Evolutionary conservation across 2,888 invertebrate genomes (phyloP).

Genomic region (Meliscaeva auricollis): DNA sequence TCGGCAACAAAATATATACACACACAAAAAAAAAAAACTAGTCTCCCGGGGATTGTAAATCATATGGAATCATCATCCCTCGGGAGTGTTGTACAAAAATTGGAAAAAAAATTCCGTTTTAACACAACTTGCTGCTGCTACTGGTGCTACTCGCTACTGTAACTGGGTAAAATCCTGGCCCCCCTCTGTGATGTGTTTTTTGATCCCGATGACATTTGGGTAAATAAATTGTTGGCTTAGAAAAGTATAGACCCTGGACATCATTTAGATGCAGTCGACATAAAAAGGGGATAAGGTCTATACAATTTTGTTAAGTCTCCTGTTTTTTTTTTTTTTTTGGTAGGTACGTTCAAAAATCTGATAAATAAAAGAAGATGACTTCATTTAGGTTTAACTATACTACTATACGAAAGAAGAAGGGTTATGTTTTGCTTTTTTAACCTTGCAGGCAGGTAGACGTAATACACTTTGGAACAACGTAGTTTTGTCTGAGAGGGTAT

Average conservation of each 20-base stretch:
- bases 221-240: slow-evolving; percentile 75
- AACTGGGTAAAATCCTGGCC: too few species aligned
- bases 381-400: neutral
- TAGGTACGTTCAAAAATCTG: slow-evolving; percentile 40
- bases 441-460: slow-evolving; percentile 38
- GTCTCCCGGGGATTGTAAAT: slow-evolving; percentile 68
- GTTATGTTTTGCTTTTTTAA: slow-evolving; percentile 28
- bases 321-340: slow-evolving; percentile 2
- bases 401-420: slow-evolving; percentile 17
- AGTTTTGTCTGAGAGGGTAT: slow-evolving; percentile 12
- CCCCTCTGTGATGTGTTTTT: slow-evolving; percentile 49
- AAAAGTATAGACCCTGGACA: slow-evolving; percentile 57
- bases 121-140: slow-evolving; percentile 14
- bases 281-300: slow-evolving; percentile 32
- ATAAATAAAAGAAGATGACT: slow-evolving; percentile 51
- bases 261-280: slow-evolving; percentile 58
- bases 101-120: slow-evolving; percentile 54
- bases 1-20: slow-evolving; percentile 8
- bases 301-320: slow-evolving; percentile 37
- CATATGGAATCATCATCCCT: slow-evolving; percentile 71
- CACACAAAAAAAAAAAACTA: slow-evolving; percentile 1
- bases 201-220: slow-evolving; percentile 70
- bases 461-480: slow-evolving; percentile 18
- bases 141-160: neutral
- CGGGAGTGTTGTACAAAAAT: slow-evolving; percentile 46